A percentile compares a stretch with the other conserved stretches of the same genome.
Evolutionary conservation across 2,113 vertebrate genomes (phyloP).

Genomic region (Prionailurus bengalensis): DNA sequence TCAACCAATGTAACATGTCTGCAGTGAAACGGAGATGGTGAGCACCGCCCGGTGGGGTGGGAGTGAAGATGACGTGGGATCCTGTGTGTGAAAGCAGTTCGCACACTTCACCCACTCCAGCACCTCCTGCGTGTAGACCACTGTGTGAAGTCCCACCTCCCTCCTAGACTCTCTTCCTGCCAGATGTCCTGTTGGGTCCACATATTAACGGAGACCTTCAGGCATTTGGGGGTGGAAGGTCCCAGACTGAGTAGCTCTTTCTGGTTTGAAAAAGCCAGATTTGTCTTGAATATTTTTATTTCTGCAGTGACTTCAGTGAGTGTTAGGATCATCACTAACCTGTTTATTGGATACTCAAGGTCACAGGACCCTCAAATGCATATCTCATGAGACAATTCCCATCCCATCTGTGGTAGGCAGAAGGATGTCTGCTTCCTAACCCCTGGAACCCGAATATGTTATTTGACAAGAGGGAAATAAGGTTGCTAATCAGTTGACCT

Average conservation of each 20-base stretch:
- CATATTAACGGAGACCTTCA: not conserved
- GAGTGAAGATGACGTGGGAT: not conserved
- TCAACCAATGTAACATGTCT: not conserved
- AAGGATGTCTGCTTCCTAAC: not conserved
- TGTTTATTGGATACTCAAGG: not conserved
- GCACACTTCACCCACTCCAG: not conserved
- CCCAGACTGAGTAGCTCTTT: not conserved
- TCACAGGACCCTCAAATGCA: not conserved
- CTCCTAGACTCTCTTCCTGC: not conserved
- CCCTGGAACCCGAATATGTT: not conserved
- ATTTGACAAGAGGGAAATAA: not conserved
- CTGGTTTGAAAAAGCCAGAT: not conserved
- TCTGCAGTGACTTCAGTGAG: not conserved
- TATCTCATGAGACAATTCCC: not conserved
- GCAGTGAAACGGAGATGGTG: not conserved
- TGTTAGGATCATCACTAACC: not conserved
- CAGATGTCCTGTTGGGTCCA: not conserved
- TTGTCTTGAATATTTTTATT: not conserved
- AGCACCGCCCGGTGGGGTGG: not conserved
- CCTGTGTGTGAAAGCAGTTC: not conserved
- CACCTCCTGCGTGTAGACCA: not conserved
- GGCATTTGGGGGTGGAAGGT: not conserved
- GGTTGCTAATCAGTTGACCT: not conserved
- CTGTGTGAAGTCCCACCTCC: not conserved
- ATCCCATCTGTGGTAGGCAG: not conserved